These are phyloP conservation scores for Archips crataeganus DNA, from an alignment of 2,888 invertebrate species.

Conservation along the genomic window DNA sequence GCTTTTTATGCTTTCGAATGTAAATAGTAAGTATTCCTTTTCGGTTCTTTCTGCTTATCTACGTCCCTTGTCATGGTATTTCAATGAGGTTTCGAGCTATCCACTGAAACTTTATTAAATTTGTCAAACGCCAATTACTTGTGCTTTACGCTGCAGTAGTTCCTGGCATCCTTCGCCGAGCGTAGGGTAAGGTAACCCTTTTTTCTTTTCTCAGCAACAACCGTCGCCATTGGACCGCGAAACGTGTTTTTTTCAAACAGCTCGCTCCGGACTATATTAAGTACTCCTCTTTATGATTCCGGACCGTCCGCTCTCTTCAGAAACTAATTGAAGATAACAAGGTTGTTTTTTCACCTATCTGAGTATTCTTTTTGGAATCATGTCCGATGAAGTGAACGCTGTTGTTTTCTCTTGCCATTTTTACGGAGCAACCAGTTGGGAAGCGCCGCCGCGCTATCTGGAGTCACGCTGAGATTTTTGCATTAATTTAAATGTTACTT, in stretches of 20 bases:
- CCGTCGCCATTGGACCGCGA: slow-evolving; percentile 55
- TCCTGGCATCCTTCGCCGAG: slow-evolving; percentile 42
- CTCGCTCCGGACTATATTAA: slow-evolving; percentile 62
- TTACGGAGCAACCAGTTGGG: slow-evolving; percentile 53
- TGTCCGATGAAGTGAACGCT: slow-evolving; percentile 60
- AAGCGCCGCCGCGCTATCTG: slow-evolving; percentile 44
- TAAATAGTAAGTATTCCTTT: neutral
- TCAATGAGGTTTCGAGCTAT: neutral
- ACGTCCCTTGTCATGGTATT: neutral
- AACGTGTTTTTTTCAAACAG: slow-evolving; percentile 58
- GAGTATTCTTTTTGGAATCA: slow-evolving; percentile 67
- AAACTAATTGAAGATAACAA: slow-evolving; percentile 81
- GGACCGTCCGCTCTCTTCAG: slow-evolving; percentile 66
- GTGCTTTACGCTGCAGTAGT: slow-evolving; percentile 15
- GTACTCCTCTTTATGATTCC: slow-evolving; percentile 72
- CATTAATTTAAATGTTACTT: slow-evolving; percentile 45
- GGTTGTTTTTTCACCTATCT: slow-evolving; percentile 72
- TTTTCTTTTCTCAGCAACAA: slow-evolving; percentile 57
- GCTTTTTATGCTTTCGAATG: no score
- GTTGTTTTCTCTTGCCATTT: slow-evolving; percentile 67
- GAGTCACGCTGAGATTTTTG: slow-evolving; percentile 49
- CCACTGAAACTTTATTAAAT: neutral
- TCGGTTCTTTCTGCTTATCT: neutral
- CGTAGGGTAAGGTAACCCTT: slow-evolving; percentile 61
- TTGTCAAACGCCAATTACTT: neutral